Percentiles rank a stretch among this genome's conserved stretches.
These are phyloP conservation scores for Acheta domesticus DNA, from an alignment of 2,888 invertebrate genomes.

Conservation along the genomic window DNA sequence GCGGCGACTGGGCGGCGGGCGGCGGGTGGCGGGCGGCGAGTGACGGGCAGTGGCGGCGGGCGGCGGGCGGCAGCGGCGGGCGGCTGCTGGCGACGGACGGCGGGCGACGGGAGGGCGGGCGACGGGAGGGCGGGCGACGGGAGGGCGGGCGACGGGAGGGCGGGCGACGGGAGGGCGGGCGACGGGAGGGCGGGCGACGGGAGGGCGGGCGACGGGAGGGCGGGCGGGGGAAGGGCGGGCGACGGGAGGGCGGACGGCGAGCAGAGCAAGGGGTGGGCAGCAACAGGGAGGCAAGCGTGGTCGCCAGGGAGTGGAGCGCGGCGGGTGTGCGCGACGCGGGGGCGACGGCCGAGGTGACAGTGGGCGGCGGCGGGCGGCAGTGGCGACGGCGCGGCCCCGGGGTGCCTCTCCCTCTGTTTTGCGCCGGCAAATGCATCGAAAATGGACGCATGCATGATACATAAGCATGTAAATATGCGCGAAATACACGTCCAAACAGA, in stretches of 20 bases:
- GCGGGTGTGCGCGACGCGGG: background rate
- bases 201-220: background rate
- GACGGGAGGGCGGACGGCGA: too few species aligned
- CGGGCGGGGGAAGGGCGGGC: background rate
- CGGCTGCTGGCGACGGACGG: too few species aligned
- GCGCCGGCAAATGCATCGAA: slow-evolving; percentile 12
- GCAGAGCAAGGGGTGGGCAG: too few species aligned
- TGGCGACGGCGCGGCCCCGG: background rate
- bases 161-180: background rate
- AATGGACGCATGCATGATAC: slow-evolving; percentile 10
- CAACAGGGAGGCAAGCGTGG: too few species aligned
- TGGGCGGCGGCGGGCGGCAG: background rate
- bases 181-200: background rate
- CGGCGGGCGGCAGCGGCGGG: background rate
- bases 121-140: too few species aligned
- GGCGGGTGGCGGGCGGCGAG: background rate
- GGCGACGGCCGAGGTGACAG: background rate
- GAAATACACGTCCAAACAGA: slow-evolving; percentile 9
- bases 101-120: too few species aligned
- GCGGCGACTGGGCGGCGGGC: background rate
- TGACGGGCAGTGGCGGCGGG: background rate
- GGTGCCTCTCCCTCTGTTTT: background rate
- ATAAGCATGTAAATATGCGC: slow-evolving; percentile 18
- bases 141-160: background rate
- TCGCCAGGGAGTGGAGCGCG: too few species aligned